phyloP scores from a whole-genome alignment of 2,113 vertebrate genomes.

The Podarcis muralis region DNA sequence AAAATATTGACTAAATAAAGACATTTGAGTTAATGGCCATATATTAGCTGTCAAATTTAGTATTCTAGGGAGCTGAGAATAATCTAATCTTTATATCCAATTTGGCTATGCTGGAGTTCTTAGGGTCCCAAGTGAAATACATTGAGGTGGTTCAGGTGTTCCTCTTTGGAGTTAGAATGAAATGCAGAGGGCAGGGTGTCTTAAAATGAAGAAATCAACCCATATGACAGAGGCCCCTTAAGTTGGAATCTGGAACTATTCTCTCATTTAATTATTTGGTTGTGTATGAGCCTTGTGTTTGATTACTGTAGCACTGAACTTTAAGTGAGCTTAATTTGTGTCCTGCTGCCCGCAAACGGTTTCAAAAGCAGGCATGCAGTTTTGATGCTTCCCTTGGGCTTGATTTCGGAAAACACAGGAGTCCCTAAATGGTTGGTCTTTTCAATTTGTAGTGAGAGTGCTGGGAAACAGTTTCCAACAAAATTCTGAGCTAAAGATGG shows the following conservation, averaged over 20 bases:
- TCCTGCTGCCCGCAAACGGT: background rate
- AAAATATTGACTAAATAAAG: background rate
- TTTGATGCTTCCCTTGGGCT: slow-evolving; percentile 12
- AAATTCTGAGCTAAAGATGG: background rate
- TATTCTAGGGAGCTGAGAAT: background rate
- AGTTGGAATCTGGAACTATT: background rate
- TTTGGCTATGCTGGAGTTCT: background rate
- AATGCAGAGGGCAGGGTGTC: background rate
- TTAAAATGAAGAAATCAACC: background rate
- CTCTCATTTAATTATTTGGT: background rate
- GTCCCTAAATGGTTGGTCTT: background rate
- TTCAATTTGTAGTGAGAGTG: rapidly evolving
- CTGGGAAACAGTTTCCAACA: background rate
- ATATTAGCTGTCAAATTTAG: slow-evolving; percentile 39
- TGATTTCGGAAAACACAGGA: background rate
- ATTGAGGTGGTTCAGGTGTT: too few relatives aligned
- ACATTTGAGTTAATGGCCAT: slow-evolving; percentile 39
- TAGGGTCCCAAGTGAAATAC: background rate
- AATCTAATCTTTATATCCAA: slow-evolving; percentile 3
- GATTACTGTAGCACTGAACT: slow-evolving; percentile 11
- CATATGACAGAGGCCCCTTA: slow-evolving; percentile 33
- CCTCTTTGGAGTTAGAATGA: background rate
- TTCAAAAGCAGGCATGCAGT: background rate
- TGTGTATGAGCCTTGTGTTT: background rate
- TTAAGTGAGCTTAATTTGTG: slow-evolving; percentile 19